A percentile compares a stretch with the other conserved stretches of the same genome.
These are phyloP conservation scores for Trogon melanurus DNA, from an alignment of 2,113 vertebrate genomes.

Conservation along the genomic window DNA sequence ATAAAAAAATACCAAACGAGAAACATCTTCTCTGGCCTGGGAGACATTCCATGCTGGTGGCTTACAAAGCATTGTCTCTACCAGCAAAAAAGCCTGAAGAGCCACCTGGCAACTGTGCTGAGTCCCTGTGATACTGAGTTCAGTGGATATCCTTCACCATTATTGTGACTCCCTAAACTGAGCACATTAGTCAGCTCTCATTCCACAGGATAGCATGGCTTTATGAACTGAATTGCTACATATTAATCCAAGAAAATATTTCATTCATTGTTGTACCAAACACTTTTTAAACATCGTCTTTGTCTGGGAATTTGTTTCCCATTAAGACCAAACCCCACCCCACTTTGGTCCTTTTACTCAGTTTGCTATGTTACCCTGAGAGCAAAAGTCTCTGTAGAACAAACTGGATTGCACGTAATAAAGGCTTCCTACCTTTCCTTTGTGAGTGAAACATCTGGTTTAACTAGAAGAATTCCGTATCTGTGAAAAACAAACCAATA, in stretches of 20 bases:
- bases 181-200: not conserved
- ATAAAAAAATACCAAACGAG: not conserved
- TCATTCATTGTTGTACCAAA: not conserved
- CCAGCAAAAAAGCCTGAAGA: not conserved
- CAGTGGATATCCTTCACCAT: not conserved
- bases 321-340: not conserved
- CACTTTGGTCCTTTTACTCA: not conserved
- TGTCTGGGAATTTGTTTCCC: not conserved
- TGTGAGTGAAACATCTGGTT: slow-evolving; percentile 59
- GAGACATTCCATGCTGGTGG: not conserved
- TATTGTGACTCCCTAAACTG: not conserved
- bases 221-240: not conserved
- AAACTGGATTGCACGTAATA: not conserved
- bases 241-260: not conserved
- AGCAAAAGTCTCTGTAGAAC: not conserved
- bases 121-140: not conserved
- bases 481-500: slow-evolving; percentile 52
- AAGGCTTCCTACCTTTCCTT: slow-evolving; percentile 73
- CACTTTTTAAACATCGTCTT: not conserved
- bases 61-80: not conserved
- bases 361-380: not conserved
- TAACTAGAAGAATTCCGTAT: slow-evolving; percentile 76
- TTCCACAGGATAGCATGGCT: not conserved
- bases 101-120: not conserved
- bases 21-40: not conserved